Percentiles rank a stretch among this genome's conserved stretches.
Conservation (phyloP, 2,888 invertebrate genomes). For the Graphium colonna region DNA sequence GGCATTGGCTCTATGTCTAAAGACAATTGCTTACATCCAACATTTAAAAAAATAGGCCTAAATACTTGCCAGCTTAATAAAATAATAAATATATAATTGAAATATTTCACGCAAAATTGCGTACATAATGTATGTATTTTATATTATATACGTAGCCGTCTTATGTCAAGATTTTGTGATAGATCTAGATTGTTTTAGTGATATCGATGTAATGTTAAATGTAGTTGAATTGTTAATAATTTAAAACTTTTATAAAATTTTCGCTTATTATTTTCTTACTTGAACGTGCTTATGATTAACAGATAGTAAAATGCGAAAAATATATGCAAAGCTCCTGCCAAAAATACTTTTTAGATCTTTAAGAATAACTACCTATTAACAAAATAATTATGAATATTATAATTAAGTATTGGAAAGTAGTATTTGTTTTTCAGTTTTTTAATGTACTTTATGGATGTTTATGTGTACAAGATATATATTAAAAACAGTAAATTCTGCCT, state of each 20-base stretch:
- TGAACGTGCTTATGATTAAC: background rate
- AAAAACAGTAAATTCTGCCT: background rate
- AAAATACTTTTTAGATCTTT: background rate
- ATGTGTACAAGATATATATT: background rate
- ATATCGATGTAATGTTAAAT: background rate
- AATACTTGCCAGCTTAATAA: background rate
- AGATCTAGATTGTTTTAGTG: background rate
- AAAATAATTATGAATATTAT: background rate
- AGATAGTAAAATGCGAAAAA: background rate
- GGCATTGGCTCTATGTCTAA: constrained; percentile 85
- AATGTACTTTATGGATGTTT: background rate
- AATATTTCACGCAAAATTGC: background rate
- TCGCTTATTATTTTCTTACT: background rate
- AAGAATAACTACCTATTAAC: background rate
- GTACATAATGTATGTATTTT: background rate
- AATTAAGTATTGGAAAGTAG: background rate
- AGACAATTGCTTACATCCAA: background rate
- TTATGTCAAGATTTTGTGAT: background rate
- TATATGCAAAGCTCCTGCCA: constrained; percentile 14
- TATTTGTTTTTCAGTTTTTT: background rate
- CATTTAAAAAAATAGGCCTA: background rate
- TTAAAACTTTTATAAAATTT: background rate
- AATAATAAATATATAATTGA: background rate
- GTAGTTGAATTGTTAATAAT: background rate
- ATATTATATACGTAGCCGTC: background rate